A percentile compares a stretch with the other conserved stretches of the same genome.
These are phyloP conservation scores for Ibycter americanus DNA, from an alignment of 2,797 vertebrate species.

Conservation along the genomic window DNA sequence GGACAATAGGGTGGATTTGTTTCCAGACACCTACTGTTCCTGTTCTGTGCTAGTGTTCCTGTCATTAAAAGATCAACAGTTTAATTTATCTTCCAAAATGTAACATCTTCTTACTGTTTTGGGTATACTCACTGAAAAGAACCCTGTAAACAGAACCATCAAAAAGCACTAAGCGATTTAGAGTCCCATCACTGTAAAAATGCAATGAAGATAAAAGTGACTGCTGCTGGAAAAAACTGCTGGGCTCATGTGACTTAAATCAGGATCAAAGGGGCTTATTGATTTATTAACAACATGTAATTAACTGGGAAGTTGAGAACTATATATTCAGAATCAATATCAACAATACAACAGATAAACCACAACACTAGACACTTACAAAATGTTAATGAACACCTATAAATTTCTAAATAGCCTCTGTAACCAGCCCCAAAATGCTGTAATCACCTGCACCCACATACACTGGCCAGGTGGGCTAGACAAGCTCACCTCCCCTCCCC, in stretches of 20 bases:
- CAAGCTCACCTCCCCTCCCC: accelerated
- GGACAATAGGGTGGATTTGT: background rate
- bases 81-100: background rate
- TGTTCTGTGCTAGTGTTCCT: background rate
- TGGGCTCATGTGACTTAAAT: background rate
- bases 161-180: background rate
- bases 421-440: background rate
- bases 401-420: background rate
- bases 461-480: accelerated
- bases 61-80: background rate
- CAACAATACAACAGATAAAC: background rate
- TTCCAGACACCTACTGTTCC: background rate
- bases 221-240: background rate
- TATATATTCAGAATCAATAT: background rate
- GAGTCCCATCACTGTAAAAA: background rate
- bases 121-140: background rate
- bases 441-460: background rate
- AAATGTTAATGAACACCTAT: background rate
- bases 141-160: background rate
- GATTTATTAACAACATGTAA: background rate
- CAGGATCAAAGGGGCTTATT: background rate
- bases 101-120: background rate
- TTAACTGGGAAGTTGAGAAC: background rate
- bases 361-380: background rate
- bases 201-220: background rate